Conservation (phyloP, 2,797 vertebrate genomes). For the Phylloscopus collybita region DNA sequence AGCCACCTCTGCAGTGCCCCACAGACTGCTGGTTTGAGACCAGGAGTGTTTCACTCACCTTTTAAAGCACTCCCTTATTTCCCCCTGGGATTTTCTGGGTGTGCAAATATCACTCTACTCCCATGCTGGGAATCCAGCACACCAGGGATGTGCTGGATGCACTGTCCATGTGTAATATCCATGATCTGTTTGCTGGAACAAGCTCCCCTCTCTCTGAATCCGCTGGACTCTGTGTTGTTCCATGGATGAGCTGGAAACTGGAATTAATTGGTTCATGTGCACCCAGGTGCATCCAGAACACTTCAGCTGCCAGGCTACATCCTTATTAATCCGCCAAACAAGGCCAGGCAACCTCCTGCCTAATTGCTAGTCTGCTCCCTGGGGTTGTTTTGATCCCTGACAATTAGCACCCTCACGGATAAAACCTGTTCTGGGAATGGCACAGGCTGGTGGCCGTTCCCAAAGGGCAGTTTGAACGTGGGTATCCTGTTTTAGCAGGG, state of each 20-base stretch:
- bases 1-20: neutral
- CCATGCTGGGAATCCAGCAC: rapidly evolving
- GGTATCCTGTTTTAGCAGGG: neutral
- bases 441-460: neutral
- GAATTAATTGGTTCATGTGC: neutral
- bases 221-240: rapidly evolving
- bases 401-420: neutral
- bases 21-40: neutral
- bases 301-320: neutral
- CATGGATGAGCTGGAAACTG: neutral
- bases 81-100: neutral
- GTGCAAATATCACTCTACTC: neutral
- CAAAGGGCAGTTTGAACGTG: too few relatives aligned
- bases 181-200: neutral
- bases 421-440: neutral
- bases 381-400: neutral
- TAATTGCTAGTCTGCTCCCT: neutral
- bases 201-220: neutral
- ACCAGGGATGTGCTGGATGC: neutral
- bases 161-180: neutral
- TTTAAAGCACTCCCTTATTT: neutral
- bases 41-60: neutral
- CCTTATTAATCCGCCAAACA: neutral
- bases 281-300: neutral
- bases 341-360: neutral